Percentiles rank a stretch among this genome's conserved stretches.
These are phyloP conservation scores for Anser cygnoides DNA, from an alignment of 2,113 vertebrate genomes.

Conservation along the genomic window DNA sequence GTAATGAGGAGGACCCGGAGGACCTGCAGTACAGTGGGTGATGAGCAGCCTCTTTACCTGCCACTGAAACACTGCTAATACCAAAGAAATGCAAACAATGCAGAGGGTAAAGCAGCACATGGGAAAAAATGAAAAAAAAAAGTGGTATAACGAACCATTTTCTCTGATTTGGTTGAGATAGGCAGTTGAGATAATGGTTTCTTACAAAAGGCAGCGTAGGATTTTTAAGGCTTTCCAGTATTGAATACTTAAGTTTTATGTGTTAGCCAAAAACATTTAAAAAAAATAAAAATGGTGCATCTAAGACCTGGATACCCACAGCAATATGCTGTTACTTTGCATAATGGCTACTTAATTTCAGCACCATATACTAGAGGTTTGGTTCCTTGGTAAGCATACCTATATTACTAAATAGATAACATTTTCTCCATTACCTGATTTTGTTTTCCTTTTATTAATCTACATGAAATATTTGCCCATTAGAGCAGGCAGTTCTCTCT, in stretches of 20 bases:
- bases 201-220: not conserved
- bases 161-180: not conserved
- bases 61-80: not conserved
- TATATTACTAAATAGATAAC: not conserved
- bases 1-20: not conserved
- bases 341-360: not conserved
- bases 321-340: not conserved
- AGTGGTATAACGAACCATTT: not conserved
- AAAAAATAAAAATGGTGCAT: not conserved
- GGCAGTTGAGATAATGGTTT: not conserved
- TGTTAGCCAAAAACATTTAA: not conserved
- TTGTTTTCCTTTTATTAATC: not conserved
- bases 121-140: not conserved
- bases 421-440: not conserved
- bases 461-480: not conserved
- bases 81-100: not conserved
- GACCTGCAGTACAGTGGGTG: not conserved
- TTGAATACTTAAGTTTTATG: rapidly evolving
- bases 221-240: not conserved
- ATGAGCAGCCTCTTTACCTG: not conserved
- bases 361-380: not conserved
- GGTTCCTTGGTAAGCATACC: not conserved
- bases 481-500: not conserved
- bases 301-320: not conserved
- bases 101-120: not conserved